A percentile compares a stretch with the other conserved stretches of the same genome.
Conservation (phyloP, 1,140 invertebrate species). For the Drosophila mojavensis region DNA sequence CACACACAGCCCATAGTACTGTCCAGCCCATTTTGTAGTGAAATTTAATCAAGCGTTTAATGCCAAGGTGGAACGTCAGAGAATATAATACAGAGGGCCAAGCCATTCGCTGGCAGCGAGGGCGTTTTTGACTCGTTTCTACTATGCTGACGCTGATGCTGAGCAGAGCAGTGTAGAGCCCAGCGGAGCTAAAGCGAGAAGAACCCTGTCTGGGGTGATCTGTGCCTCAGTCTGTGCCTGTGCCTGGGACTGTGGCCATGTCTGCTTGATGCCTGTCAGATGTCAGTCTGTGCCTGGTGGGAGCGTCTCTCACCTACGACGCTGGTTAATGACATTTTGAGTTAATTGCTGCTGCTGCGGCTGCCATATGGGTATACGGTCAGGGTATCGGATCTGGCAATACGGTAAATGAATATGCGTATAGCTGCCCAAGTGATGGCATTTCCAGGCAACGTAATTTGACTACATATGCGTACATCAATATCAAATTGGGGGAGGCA, state of each 20-base stretch:
- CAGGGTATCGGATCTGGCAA: slow-evolving; percentile 19
- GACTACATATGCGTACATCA: slow-evolving; percentile 68
- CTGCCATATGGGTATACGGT: slow-evolving; percentile 62
- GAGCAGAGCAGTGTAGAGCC: neutral
- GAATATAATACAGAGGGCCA: slow-evolving; percentile 62
- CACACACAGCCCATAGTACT: slow-evolving; percentile 16
- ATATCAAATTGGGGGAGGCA: slow-evolving; percentile 2
- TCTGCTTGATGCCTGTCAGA: slow-evolving; percentile 78
- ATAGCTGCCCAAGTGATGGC: slow-evolving; percentile 43
- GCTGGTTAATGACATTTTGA: slow-evolving; percentile 80
- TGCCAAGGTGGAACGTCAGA: slow-evolving; percentile 77
- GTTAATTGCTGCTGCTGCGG: slow-evolving; percentile 66
- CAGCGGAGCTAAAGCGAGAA: neutral
- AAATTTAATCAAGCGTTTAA: slow-evolving; percentile 84
- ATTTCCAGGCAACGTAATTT: slow-evolving; percentile 78
- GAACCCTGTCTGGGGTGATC: slow-evolving; percentile 39
- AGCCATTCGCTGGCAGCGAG: slow-evolving; percentile 38
- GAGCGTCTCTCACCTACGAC: slow-evolving; percentile 68
- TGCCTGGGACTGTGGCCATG: slow-evolving; percentile 27
- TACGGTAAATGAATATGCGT: slow-evolving; percentile 70
- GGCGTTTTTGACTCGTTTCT: slow-evolving; percentile 52
- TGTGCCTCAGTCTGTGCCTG: slow-evolving; percentile 18
- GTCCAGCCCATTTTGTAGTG: slow-evolving; percentile 76
- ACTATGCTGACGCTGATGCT: slow-evolving; percentile 18
- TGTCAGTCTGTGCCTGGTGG: slow-evolving; percentile 60